phyloP scores from a whole-genome alignment of 2,797 vertebrate genomes.

The Enteromius trimaculatus region DNA sequence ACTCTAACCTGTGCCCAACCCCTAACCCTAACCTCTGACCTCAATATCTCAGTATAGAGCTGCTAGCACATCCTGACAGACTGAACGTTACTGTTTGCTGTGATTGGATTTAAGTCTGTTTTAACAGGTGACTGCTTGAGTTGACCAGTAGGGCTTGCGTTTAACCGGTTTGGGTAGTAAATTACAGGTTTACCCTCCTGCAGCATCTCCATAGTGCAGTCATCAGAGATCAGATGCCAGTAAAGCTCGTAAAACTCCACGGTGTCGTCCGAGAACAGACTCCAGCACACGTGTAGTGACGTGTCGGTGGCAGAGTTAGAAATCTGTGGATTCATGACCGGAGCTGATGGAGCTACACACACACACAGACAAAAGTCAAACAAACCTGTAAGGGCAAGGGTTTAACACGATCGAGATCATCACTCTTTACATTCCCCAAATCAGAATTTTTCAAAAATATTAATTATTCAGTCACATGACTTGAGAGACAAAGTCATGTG shows the following conservation, averaged over 20 bases:
- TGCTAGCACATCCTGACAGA: background rate
- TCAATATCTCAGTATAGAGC: background rate
- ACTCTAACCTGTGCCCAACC: background rate
- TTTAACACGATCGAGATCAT: background rate
- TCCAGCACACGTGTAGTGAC: slow-evolving; percentile 90
- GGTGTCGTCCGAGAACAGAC: slow-evolving; percentile 91
- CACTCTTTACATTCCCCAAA: background rate
- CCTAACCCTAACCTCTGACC: background rate
- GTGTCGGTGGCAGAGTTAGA: slow-evolving; percentile 87
- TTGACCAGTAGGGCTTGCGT: background rate
- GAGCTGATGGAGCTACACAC: slow-evolving; percentile 88
- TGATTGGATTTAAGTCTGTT: background rate
- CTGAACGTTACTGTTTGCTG: background rate
- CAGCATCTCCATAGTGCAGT: slow-evolving; percentile 65
- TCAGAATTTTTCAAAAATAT: background rate
- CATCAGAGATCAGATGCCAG: slow-evolving; percentile 82
- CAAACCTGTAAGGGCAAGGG: background rate
- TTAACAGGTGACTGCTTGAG: background rate
- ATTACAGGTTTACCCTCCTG: slow-evolving; percentile 52
- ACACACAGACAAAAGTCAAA: slow-evolving; percentile 9
- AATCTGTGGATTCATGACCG: slow-evolving; percentile 91
- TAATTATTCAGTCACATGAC: background rate
- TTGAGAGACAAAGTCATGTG: background rate
- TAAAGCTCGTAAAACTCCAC: slow-evolving; percentile 89
- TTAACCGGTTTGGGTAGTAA: background rate